Base-by-base conservation (phyloP, 2,797 vertebrate species). In the Graptemys geographica region DNA sequence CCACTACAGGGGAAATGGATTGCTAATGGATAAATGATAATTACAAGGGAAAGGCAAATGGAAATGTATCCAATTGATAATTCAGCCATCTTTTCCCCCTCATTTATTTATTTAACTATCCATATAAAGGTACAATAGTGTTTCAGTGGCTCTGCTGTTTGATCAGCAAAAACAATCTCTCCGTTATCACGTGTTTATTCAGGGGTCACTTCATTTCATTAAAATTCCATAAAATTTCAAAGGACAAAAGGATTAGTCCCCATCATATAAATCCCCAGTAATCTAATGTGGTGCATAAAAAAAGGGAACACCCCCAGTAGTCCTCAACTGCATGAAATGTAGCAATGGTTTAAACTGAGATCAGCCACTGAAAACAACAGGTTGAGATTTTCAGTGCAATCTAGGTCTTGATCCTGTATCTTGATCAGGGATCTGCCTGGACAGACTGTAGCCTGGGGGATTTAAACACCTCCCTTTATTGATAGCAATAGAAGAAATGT, bases 1-100 rank as follows among this genome's bases (percentile, higher is more conserved):
- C 86, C 79, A 93, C 79, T 10, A 55, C 55, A 86, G 88, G 84
- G 89, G 76, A 57, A 95, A 93, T 89, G 72, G 88, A 90, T 96
- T 93, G 87, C 86, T 96, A 84, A 80, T 83, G 93, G 53, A 94
- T 92, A 87, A 95, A 79, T 90, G 23, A 97, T 83, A 88, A 92
- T 93, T 88, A 97, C 81, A 79, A 97, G 92, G 92, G 95, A 97
- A 97, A 92, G 94, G 90, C 97, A 97, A 97, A 96, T 89, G 93
- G 97, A 97, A 96, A 93, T 97, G 80, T 97, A 76, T 96, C 90
- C 90, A 94, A 89, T 44, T 87, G 83, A 80, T 84, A 96, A 96
- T 96, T 96, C 83, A 96, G 95, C 88, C 96, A 94, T 95, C 87
- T 96, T 97, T 93, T 92, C 94, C 93, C 94, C 83, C 31, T 97